These are phyloP conservation scores for Drosophila prosaltans DNA, from an alignment of 1,140 invertebrate genomes.

Conservation along the genomic window DNA sequence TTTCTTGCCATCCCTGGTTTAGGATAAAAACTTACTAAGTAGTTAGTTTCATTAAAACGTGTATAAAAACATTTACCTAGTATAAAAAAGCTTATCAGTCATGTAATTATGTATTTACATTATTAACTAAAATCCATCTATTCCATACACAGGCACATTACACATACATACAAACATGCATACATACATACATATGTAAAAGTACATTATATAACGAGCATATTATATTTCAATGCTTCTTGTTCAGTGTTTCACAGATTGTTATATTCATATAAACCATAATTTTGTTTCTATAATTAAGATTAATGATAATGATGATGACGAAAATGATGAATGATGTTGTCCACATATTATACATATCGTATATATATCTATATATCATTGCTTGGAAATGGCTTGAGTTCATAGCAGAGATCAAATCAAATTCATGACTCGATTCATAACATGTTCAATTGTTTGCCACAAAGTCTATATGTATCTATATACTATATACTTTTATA, in stretches of 20 bases:
- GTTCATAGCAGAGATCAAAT: conserved; percentile 44
- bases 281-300: conserved; percentile 31
- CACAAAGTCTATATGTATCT: conserved; percentile 20
- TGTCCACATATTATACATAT: conserved; percentile 32
- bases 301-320: conserved; percentile 25
- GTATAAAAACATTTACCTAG: no score
- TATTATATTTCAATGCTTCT: neutral
- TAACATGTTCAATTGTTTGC: conserved; percentile 43
- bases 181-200: conserved; percentile 18
- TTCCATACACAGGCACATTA: conserved; percentile 23
- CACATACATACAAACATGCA: conserved; percentile 29
- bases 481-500: conserved; percentile 37
- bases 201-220: neutral
- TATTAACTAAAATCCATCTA: neutral
- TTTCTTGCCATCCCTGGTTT: no score
- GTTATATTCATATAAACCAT: conserved; percentile 26
- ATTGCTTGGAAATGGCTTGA: conserved; percentile 59
- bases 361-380: neutral
- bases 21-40: no score
- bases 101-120: no score
- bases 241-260: conserved; percentile 41
- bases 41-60: no score
- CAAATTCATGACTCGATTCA: conserved; percentile 36
- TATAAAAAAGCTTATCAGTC: no score
- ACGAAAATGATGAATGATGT: conserved; percentile 23